These are phyloP conservation scores for Poeciliopsis gracilis DNA, from an alignment of 2,797 vertebrate species.

Conservation along the genomic window DNA sequence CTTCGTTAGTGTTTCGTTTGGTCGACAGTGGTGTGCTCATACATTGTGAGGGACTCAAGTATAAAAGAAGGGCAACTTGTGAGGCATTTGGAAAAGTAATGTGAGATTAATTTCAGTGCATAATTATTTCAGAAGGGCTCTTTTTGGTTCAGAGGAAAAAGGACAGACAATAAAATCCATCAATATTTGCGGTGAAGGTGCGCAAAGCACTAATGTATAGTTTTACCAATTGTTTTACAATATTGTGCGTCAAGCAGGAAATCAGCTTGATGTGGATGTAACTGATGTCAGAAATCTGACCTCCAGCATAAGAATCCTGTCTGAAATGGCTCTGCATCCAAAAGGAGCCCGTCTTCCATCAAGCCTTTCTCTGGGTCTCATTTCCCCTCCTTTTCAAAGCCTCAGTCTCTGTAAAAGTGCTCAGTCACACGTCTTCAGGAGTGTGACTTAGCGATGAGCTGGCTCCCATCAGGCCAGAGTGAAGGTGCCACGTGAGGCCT, in stretches of 20 bases:
- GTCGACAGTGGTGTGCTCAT: background rate
- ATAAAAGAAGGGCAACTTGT: no score
- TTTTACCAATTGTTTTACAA: background rate
- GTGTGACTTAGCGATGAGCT: conserved; percentile 67
- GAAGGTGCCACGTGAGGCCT: conserved; percentile 57
- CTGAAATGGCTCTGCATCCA: conserved; percentile 20
- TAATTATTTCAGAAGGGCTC: no score
- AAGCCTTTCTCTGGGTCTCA: conserved; percentile 15
- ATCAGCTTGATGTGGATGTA: background rate
- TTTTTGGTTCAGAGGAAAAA: no score
- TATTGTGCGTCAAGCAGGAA: background rate
- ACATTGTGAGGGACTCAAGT: no score
- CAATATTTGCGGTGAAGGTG: background rate
- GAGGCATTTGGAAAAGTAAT: no score
- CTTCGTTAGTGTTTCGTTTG: background rate
- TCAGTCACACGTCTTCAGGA: conserved; percentile 55
- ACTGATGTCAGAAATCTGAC: background rate
- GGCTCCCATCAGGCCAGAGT: conserved; percentile 54
- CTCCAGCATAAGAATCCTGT: background rate
- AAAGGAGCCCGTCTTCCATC: conserved; percentile 17
- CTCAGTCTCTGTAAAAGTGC: conserved; percentile 33
- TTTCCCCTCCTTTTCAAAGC: conserved; percentile 39
- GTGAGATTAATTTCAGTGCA: no score
- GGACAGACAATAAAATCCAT: background rate
- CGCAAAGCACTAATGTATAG: background rate